Base-by-base conservation (phyloP, 2,888 invertebrate species). In the Rotaria magnacalcarata region DNA sequence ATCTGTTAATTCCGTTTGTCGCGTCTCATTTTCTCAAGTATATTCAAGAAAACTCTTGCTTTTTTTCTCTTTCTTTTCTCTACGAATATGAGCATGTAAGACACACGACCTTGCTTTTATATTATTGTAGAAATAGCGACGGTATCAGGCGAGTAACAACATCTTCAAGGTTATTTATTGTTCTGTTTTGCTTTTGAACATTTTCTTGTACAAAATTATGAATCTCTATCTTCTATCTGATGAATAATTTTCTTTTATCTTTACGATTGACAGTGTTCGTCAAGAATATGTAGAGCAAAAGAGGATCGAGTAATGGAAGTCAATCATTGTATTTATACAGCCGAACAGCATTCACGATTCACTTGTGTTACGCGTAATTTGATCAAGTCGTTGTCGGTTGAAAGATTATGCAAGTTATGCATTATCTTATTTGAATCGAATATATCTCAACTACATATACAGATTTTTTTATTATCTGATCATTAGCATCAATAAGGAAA, bases 1-100 rank as follows among this genome's bases (percentile, higher is more conserved):
- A 67, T 67, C 67, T 67, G 67, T 67, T 27, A 27, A 34, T 67
- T 67, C 67, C 67, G 34, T 67, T 67, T 67, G 67, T 67, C 67
- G 27, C 67, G 67, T 67, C 67, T 67, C 27, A 67, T 67, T 34
- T 67, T 67, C 67, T 67, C 27, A 67, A 27, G 14, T 10, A 34
- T 67, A 67, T 27, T 34, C 67, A 67, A 67, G 67, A 11, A 27
- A 34, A 67, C 27, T 34, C 67, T 67, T 34, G 27, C 34, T 16
- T 34, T 67, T n/a, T 67, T 16, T 34, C 34, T 34, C 34, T 67
- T 34, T 34, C 16, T 67, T 27, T 67, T 34, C 67, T 24, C 34
- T 67, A 34, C 16, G 11, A 67, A 34, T 27, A 67, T 67, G 67
- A 67, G 67, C 67, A 34, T 67, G 67, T 67, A 67, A 14, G 34